phyloP scores from a whole-genome alignment of 2,113 vertebrate species.

The Nibea albiflora region DNA sequence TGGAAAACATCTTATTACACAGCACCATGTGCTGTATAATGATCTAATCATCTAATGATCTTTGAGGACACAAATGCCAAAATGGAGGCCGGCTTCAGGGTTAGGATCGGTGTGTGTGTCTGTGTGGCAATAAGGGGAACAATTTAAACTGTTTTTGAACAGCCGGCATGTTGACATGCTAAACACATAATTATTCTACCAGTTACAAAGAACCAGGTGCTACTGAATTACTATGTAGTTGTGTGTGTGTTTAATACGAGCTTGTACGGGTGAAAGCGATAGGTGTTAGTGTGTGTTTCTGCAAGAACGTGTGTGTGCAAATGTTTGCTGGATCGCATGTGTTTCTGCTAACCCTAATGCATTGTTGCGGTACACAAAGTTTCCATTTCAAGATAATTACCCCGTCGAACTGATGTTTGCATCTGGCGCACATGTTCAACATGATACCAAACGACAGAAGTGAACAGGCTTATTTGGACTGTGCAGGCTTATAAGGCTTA shows the following conservation, averaged over 20 bases:
- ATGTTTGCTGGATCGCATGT: background rate
- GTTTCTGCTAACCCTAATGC: constrained; percentile 11
- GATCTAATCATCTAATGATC: background rate
- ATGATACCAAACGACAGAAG: constrained; percentile 5
- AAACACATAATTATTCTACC: constrained; percentile 11
- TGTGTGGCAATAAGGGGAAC: background rate
- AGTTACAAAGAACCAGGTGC: constrained; percentile 3
- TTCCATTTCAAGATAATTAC: constrained; percentile 60
- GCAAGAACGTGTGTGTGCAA: background rate
- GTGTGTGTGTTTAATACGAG: background rate
- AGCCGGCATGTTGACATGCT: too few relatives aligned
- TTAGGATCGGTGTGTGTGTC: constrained; percentile 6
- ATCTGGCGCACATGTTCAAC: constrained; percentile 62
- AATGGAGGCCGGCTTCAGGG: background rate
- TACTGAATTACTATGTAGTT: background rate
- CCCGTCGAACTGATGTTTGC: constrained; percentile 33
- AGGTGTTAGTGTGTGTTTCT: constrained; percentile 2
- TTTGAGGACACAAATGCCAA: constrained; percentile 40
- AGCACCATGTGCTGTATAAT: constrained; percentile 41
- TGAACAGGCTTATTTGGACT: constrained; percentile 34
- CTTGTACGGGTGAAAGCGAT: background rate
- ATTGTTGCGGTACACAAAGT: constrained; percentile 44
- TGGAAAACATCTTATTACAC: constrained; percentile 44
- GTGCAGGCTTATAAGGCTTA: constrained; percentile 24
- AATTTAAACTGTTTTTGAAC: constrained; percentile 16